Conservation (phyloP, 2,113 vertebrate species). For the Callipepla squamata region DNA sequence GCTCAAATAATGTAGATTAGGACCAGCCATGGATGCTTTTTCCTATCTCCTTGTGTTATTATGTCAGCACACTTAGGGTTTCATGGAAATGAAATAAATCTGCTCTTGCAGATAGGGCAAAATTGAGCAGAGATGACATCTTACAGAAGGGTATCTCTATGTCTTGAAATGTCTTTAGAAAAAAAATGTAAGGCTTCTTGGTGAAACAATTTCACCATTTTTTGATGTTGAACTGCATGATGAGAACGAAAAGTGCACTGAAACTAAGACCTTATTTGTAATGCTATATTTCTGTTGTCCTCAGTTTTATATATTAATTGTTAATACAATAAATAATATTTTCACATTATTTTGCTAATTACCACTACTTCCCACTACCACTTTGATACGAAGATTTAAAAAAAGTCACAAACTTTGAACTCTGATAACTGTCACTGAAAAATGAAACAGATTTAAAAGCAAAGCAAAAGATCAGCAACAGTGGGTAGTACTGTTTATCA, state of each 20-base stretch:
- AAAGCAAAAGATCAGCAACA: background rate
- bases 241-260: background rate
- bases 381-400: background rate
- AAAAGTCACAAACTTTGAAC: background rate
- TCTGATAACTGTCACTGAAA: background rate
- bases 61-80: background rate
- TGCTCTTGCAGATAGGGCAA: background rate
- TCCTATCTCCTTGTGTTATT: background rate
- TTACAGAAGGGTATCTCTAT: background rate
- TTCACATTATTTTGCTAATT: background rate
- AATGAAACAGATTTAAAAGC: background rate
- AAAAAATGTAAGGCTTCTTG: background rate
- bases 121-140: background rate
- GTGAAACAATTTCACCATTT: background rate
- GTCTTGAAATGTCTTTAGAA: background rate
- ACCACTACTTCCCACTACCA: background rate
- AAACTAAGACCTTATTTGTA: background rate
- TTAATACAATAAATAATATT: background rate
- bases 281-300: background rate
- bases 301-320: background rate
- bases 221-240: background rate
- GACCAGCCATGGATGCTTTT: background rate
- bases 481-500: background rate
- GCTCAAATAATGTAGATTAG: background rate
- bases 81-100: background rate